phyloP scores from a whole-genome alignment of 1,140 invertebrate genomes.

The Nylanderia fulva region DNA sequence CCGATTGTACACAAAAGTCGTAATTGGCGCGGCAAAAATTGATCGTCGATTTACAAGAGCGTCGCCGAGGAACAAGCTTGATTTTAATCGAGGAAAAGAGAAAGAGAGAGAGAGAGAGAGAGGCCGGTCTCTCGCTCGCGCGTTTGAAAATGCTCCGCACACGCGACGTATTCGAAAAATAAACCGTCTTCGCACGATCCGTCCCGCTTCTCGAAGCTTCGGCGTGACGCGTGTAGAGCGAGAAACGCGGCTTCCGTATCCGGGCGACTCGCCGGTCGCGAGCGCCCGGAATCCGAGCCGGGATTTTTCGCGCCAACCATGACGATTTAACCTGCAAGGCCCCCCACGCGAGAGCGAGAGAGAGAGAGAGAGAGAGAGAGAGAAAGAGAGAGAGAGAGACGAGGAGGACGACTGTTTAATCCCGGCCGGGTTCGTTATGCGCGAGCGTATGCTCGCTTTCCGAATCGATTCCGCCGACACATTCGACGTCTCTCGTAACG shows the following conservation, averaged over 20 bases:
- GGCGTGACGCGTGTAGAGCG: not conserved
- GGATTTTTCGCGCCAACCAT: conserved; percentile 81
- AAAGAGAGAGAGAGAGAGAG: no score
- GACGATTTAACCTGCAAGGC: conserved; percentile 76
- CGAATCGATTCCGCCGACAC: not conserved
- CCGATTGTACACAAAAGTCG: not conserved
- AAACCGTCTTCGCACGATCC: not conserved
- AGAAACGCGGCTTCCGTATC: not conserved
- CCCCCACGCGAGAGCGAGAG: not conserved
- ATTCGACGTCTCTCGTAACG: not conserved
- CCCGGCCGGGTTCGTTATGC: no score
- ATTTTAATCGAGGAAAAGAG: no score
- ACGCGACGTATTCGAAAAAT: conserved; percentile 60
- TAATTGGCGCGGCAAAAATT: conserved; percentile 14
- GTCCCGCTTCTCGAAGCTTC: not conserved
- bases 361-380: no score
- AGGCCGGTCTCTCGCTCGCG: not conserved
- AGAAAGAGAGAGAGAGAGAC: no score
- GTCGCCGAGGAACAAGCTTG: no score
- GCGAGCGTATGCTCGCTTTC: not conserved
- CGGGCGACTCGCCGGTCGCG: not conserved
- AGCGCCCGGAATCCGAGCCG: not conserved
- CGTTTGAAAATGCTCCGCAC: conserved; percentile 28
- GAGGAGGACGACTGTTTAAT: no score
- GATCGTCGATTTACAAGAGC: conserved; percentile 14